phyloP scores from a whole-genome alignment of 2,113 vertebrate genomes.

The Stegostoma tigrinum region DNA sequence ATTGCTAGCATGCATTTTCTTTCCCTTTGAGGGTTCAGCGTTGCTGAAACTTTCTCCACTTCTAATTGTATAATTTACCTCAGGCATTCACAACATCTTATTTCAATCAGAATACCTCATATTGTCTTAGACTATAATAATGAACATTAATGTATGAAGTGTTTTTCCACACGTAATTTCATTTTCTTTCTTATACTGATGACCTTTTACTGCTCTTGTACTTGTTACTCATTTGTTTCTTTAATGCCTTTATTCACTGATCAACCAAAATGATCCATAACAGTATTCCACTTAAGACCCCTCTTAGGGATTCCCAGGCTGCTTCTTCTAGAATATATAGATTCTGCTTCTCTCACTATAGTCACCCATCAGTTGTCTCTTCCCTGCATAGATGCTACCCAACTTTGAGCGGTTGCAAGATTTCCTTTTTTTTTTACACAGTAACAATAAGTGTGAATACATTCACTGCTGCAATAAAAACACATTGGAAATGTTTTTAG shows the following conservation, averaged over 20 bases:
- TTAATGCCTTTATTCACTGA: not conserved
- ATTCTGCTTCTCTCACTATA: not conserved
- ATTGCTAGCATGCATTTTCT: not conserved
- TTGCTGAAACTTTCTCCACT: not conserved
- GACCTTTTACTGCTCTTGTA: not conserved
- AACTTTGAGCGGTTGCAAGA: not conserved
- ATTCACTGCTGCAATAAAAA: not conserved
- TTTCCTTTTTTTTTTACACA: not conserved
- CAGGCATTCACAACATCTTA: not conserved
- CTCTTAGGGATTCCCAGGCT: no score
- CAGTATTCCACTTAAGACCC: not conserved
- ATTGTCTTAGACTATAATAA: not conserved
- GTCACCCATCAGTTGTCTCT: not conserved
- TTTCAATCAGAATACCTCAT: not conserved
- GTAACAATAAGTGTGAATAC: not conserved
- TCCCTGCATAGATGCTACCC: not conserved
- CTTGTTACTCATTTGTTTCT: not conserved
- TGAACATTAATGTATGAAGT: no score
- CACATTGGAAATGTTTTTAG: not conserved
- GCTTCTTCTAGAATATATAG: not conserved
- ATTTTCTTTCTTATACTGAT: not conserved
- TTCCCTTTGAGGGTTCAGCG: not conserved
- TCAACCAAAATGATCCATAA: not conserved
- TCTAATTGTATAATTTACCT: not conserved
- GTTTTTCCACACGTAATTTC: no score